Base-by-base conservation (phyloP, 2,113 vertebrate genomes). In the Eclectus roratus region DNA sequence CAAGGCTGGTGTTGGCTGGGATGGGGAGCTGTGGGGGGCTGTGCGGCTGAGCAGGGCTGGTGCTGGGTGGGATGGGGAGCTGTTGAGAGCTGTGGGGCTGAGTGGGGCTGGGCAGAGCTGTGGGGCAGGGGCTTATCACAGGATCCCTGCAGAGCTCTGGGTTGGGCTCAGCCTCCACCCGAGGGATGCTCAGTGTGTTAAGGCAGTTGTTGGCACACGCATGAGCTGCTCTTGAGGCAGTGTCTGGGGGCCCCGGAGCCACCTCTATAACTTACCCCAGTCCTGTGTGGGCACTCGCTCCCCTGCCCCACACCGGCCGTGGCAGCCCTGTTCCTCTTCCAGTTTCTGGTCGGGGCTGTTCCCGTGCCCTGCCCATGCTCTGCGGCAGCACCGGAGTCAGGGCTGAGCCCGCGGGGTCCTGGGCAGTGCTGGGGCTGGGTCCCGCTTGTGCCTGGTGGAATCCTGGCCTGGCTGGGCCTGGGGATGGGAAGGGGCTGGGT, bases 321-420 rank as follows among this genome's bases (percentile, higher is more conserved):
- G 4, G 8, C 49, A 61, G 70, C 60, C 10, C 37, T 17, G 21
- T 2, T 3, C 66, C 64, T 87, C 85, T 93, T 95, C 91, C 94
- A 71, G 1, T 88, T 94, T 91, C 63, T 73, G n/a, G 6, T 0
- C 0, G 19, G 25, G 68, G 87, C 63, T 1, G 4, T 9, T 92
- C 79, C 89, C 72, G 4, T 5, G 0, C 17, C 35, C 28, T 77
- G 11, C 16, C 10, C 47, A 44, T 13, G 35, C 11, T 1, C 21
- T 41, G 4, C 17, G 0, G 52, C 52, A 31, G 72, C 7, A 25
- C 47, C 1, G 5, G 28, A 46, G 74, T 1, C 0, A 13, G 31
- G 29, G 60, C 35, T 37, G 83, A 91, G 65, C 61, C n/a, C 3
- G 25, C 11, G 4, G 25, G 17, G 17, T 70, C 10, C 49, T 13